phyloP scores from a whole-genome alignment of 2,113 vertebrate genomes.

The Phycodurus eques region DNA sequence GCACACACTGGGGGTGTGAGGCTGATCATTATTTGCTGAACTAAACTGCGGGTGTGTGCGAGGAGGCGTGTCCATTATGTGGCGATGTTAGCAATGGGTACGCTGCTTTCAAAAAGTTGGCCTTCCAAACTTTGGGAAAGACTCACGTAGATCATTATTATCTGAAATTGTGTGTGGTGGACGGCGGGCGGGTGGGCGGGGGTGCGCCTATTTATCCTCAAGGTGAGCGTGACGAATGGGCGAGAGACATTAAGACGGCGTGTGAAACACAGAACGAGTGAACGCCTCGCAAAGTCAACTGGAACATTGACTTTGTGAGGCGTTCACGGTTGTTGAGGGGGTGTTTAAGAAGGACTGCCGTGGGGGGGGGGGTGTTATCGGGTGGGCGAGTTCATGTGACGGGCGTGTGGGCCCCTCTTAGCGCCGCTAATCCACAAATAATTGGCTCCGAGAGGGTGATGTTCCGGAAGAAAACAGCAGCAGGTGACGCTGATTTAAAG shows the following conservation, averaged over 20 bases:
- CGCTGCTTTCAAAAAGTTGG: not conserved
- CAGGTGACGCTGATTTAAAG: slow-evolving; percentile 5
- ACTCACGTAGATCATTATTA: not conserved
- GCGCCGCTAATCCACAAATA: slow-evolving; percentile 42
- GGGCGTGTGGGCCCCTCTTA: not conserved
- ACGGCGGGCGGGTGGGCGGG: not conserved
- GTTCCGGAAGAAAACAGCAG: slow-evolving; percentile 16
- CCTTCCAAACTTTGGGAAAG: not conserved
- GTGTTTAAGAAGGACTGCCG: not conserved
- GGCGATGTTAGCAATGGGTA: not conserved
- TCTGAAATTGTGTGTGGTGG: not conserved
- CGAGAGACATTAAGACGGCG: not conserved
- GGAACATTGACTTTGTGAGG: slow-evolving; percentile 6
- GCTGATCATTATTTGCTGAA: not conserved
- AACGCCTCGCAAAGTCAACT: no score
- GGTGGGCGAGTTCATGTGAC: not conserved
- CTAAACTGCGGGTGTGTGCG: not conserved
- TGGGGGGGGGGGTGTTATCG: not conserved
- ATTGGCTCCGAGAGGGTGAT: slow-evolving; percentile 19
- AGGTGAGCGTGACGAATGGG: not conserved
- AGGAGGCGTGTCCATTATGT: not conserved
- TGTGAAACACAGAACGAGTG: slow-evolving; percentile 22
- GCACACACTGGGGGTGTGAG: not conserved
- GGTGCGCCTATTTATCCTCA: not conserved
- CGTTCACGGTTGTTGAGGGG: not conserved